Evolutionary conservation across 2,888 invertebrate genomes (phyloP), one percentile per base, ranked within the genome.

Genomic region (Rhingia campestris): DNA sequence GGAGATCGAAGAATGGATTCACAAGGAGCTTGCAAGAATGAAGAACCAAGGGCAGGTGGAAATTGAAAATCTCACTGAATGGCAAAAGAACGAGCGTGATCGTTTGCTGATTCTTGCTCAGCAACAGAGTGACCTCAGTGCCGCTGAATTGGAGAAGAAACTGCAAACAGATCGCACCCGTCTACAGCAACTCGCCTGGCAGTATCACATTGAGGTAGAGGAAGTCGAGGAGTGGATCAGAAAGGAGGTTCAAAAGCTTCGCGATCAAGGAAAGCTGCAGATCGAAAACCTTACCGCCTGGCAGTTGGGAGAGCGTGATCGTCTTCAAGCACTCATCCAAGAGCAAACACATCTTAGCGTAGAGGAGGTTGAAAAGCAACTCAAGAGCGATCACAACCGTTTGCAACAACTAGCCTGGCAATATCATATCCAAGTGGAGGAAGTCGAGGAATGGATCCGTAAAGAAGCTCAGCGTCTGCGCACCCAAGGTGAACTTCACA

Each of bases 1-100:
- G 81, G 91, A 91, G 72, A 90, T 91, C 43, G 90, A 91, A n/a
- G 88, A 90, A 37, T 91, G 91, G 91, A 88, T 90, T 4, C 89
- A 89, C 49, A 86, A 88, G 10, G 91, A 91, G 66, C 87, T 91
- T 3, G 88, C 87, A 4, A 88, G 90, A 0, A 81, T 91, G 70
- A 87, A 88, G 69, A 86, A 88, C 43, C 88, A 90, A 70, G 90
- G 90, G 0, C 88, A 89, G 59, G 79, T 89, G 2, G 87, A 90
- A 73, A 89, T 90, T 6, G 88, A 90, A 53, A 87, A 90, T 66
- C 74, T 90, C n/a, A 89, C 90, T 0, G 88, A 87, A 14, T 91
- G 91, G 91, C 91, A 91, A 54, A 87, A 87, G 63, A 86, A 88
- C 3, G 91, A 91, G 59, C 88, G 88, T 6, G 88, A 89, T 37